Evolutionary conservation across 2,888 invertebrate genomes (phyloP).

Genomic region (Drosophila anomalata): DNA sequence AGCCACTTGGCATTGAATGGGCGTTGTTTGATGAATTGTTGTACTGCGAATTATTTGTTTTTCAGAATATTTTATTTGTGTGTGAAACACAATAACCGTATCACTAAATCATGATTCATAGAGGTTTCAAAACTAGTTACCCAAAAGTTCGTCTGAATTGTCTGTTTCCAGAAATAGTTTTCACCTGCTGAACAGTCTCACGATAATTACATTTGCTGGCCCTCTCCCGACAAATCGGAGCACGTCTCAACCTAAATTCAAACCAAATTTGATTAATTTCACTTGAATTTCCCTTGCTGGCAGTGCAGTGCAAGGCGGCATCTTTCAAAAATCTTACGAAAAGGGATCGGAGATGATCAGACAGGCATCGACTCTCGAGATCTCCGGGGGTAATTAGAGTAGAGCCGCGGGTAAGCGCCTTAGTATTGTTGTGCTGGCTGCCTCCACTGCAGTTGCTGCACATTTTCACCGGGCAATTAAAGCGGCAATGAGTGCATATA

Average conservation of each 20-base stretch:
- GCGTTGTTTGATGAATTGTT: slow-evolving; percentile 57
- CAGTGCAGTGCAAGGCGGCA: slow-evolving; percentile 28
- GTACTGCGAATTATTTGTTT: slow-evolving; percentile 22
- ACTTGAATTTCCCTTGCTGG: slow-evolving; percentile 61
- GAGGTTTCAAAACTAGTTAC: too few relatives aligned
- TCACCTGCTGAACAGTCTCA: slow-evolving; percentile 10
- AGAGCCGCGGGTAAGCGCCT: slow-evolving; percentile 65
- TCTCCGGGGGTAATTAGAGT: slow-evolving; percentile 62
- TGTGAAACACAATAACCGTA: neutral
- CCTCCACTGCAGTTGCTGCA: slow-evolving; percentile 38
- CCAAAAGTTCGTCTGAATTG: neutral
- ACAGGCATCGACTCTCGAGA: slow-evolving; percentile 42
- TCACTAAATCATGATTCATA: neutral
- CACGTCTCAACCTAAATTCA: slow-evolving; percentile 24
- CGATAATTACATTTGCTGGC: slow-evolving; percentile 22
- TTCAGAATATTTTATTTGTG: neutral
- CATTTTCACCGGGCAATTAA: slow-evolving; percentile 65
- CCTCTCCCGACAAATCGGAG: slow-evolving; percentile 4
- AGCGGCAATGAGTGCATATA: slow-evolving; percentile 64
- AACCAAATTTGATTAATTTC: slow-evolving; percentile 56
- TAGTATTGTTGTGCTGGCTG: slow-evolving; percentile 32
- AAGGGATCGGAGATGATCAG: slow-evolving; percentile 47
- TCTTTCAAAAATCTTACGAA: slow-evolving; percentile 28
- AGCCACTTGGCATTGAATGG: slow-evolving; percentile 25
- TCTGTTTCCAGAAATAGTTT: slow-evolving; percentile 1